Evolutionary conservation across 2,113 vertebrate species (phyloP).

Genomic region (Bos javanicus): DNA sequence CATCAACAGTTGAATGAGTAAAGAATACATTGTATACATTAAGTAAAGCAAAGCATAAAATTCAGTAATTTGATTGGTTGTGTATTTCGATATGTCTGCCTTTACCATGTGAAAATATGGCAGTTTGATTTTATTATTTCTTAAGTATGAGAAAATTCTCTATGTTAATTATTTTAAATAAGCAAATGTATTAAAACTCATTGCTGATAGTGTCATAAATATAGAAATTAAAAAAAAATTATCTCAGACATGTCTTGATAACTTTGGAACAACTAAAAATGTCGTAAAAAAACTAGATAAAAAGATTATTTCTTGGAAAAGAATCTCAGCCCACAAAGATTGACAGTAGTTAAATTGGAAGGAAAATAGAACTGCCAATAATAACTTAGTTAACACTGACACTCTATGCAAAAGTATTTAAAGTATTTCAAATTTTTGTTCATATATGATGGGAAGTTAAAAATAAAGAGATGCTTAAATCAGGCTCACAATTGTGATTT

Average conservation of each 20-base stretch:
- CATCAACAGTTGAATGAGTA: background rate
- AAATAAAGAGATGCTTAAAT: slow-evolving; percentile 34
- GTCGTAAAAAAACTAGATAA: background rate
- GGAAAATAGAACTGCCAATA: slow-evolving; percentile 15
- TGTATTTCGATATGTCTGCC: background rate
- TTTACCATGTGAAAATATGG: background rate
- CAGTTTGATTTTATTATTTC: background rate
- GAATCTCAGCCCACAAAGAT: background rate
- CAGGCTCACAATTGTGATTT: slow-evolving; percentile 30
- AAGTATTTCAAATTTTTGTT: slow-evolving; percentile 32
- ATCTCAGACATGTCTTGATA: background rate
- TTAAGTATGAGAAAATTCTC: background rate
- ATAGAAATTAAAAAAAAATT: background rate
- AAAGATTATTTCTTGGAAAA: slow-evolving; percentile 29
- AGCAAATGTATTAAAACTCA: background rate
- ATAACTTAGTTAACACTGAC: background rate
- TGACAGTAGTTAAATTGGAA: background rate
- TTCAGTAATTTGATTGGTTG: background rate
- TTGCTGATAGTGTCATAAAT: background rate
- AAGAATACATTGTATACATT: background rate
- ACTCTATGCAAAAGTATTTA: slow-evolving; percentile 33
- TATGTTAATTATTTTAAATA: background rate
- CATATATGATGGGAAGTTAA: background rate
- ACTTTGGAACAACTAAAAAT: background rate
- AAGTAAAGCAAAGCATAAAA: background rate